Evolutionary conservation across 2,113 vertebrate species (phyloP), one percentile per base, ranked within the genome.

Genomic region (Colaptes auratus): DNA sequence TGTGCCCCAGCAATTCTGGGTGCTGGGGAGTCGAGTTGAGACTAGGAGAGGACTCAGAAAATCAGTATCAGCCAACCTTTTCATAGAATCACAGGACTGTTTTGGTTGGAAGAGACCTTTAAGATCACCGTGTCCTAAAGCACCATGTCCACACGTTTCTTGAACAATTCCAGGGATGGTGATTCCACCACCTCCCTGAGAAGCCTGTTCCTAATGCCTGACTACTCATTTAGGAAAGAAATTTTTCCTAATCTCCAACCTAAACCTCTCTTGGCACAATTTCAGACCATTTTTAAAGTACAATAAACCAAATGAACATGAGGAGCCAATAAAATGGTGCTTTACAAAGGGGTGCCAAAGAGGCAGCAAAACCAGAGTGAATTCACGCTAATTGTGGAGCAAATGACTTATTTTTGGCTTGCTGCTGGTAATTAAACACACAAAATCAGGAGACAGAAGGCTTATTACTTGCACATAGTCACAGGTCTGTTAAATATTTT

Each of bases 341-440:
- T 80, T 46, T 85, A 18, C 31, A 73, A 66, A 65, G 33, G 17
- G 17, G 50, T 81, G 71, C 60, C 74, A 83, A 92, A 74, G 61
- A 89, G 17, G 35, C 69, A 77, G 77, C 50, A 82, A 89, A 89
- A 36, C 63, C 39, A 81, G 70, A 78, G 59, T 31, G 36, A 95
- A 92, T 94, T 89, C 55, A 77, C 50, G 55, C 50, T 77, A 90
- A 86, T 33, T 85, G 84, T 60, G 30, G 85, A 96, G 44, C 31
- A 86, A 80, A 77, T 85, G 1, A 10, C 66, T 90, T 89, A 65
- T 69, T 88, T 91, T 69, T 92, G 83, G 53, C 50, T 90, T 74
- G 61, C 31, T 3, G 3, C 44, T 94, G 12, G 6, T 73, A 89
- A 73, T 72, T 58, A 75, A 70, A 70, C 46, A 56, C 81, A 78